Evolutionary conservation across 2,797 vertebrate species (phyloP), one percentile per base, ranked within the genome.

Genomic region (Avahi laniger): DNA sequence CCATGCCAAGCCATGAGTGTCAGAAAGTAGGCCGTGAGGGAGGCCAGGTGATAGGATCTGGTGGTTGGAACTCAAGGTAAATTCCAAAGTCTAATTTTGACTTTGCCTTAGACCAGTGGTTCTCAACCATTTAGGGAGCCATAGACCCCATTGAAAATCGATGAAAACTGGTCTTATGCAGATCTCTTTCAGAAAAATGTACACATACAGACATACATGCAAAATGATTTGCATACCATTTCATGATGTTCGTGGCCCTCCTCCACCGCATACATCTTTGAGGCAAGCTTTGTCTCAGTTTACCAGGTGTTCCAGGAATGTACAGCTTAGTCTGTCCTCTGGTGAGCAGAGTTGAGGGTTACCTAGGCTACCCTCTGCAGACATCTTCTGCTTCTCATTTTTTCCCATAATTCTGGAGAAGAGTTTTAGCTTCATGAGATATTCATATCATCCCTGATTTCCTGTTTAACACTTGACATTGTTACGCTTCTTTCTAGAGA

Each of bases 371-470:
- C 26, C 28, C 33, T 67, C 69, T 75, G 54, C 18, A 83, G 15
- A 65, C 9, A 76, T 3, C 30, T 78, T 4, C 4, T 67, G 38
- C 1, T 79, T 22, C 81, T 81, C 24, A 6, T 80, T 80, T 33
- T 88, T 91, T 93, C 65, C 50, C 38, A 43, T 79, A 88, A 70
- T 90, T 94, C 70, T 50, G 15, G 81, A 72, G 57, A 82, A 92
- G 22, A n/a, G 63, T 78, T 96, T 28, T 90, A 67, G 57, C 52
- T 75, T 91, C 22, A 11, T 67, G n/a, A 91, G n/a, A 33, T 76
- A 82, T 35, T 85, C 15, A 7, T 33, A 41, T 91, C 48, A 54
- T 6, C 1, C 7, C 75, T 95, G 8, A 3, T 85, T 65, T 92
- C 43, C 24, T 84, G 1, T 90, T 57, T 89, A 57, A 43, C 11